Conservation (phyloP, 2,888 invertebrate species). For the Chloroclystis v-ata region DNA sequence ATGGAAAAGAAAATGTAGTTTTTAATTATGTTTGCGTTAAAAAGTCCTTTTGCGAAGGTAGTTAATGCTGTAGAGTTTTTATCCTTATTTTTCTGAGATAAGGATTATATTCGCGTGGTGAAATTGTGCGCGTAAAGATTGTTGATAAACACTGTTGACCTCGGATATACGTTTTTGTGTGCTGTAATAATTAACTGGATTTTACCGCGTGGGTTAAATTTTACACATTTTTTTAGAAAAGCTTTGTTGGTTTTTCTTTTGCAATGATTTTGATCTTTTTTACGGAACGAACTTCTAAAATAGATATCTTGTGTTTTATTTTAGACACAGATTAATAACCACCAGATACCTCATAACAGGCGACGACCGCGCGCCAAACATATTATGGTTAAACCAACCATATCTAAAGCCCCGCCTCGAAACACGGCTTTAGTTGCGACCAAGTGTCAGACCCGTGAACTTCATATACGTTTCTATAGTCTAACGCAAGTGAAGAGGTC, state of each 20-base stretch:
- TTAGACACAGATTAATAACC: no score
- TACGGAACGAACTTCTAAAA: neutral
- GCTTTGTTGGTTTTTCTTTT: neutral
- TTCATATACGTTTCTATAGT: no score
- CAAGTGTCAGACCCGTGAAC: no score
- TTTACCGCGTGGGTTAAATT: neutral
- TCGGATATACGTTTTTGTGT: constrained; percentile 3
- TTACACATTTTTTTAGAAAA: neutral
- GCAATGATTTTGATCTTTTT: neutral
- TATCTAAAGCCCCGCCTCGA: no score
- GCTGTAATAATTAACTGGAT: neutral
- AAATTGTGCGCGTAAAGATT: constrained; percentile 1
- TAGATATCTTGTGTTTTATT: no score
- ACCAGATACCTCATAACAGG: no score
- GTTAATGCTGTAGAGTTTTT: neutral
- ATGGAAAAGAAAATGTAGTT: neutral
- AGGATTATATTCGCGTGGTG: neutral
- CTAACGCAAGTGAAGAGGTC: no score
- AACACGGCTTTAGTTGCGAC: no score
- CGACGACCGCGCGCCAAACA: no score
- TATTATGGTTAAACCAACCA: no score
- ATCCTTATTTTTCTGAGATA: neutral
- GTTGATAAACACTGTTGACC: constrained; percentile 4
- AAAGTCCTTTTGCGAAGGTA: neutral
- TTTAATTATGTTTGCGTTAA: constrained; percentile 8